Base-by-base conservation (phyloP, 2,113 vertebrate genomes). In the Microtus ochrogaster region DNA sequence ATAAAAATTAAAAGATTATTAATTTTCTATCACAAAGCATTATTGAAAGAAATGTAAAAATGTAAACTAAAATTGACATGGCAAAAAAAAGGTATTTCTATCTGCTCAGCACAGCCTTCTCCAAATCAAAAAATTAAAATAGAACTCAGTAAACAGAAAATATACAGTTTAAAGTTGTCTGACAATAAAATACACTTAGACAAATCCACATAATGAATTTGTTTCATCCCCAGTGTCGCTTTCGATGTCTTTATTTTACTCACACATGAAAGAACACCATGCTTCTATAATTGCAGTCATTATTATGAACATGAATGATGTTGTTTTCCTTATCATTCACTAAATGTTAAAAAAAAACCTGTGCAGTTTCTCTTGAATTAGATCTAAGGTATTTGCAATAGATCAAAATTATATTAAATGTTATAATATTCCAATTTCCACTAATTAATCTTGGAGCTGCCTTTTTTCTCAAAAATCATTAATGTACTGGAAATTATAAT, bases 181-280 rank as follows among this genome's bases (percentile, higher is more conserved):
- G 72, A 68, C 3, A 61, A 3, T 87, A 6, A 95, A 93, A 94
- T 96, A 87, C 61, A 63, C 92, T 95, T 89, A 82, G 55, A 92
- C 93, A 92, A 90, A 70, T 44, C 24, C 2, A 33, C 61, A 26
- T 78, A n/a, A 84, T 90, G 63, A 63, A 86, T 77, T 41, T 86
- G 26, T 8, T 86, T 96, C 24, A 66, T 93, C 85, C 76, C 22
- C 78, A 65, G 78, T 95, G 14, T 79, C 61, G 70, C 2, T 30
- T 74, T 33, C 88, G 85, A 81, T 65, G 78, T 49, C 4, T 96
- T 96, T 84, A 93, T 78, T 92, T 98, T 61, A 70, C 63, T 96
- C 36, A 78, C 13, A 47, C 88, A 0, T 17, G 92, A 88, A 90
- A 7, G 44, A 89, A 72, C 1, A 58, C 89, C 95, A 97, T 93